Conservation (phyloP, 2,888 invertebrate species). For the Helobdella robusta region DNA sequence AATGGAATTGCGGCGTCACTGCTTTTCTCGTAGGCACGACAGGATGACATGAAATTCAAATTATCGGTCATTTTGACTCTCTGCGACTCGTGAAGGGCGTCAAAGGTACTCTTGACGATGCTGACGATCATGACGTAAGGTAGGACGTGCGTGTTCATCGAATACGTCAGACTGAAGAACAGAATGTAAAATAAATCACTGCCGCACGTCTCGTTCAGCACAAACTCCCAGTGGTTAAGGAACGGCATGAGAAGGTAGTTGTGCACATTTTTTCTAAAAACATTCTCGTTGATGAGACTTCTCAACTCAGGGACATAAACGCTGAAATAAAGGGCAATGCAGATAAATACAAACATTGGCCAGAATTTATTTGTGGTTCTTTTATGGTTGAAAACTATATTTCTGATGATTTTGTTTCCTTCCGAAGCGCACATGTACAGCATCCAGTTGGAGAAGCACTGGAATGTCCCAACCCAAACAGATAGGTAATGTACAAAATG, state of each 20-base stretch:
- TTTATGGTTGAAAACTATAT: background rate
- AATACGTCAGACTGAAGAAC: constrained; percentile 31
- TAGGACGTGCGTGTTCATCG: constrained; percentile 26
- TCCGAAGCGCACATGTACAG: constrained; percentile 25
- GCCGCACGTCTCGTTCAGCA: constrained; percentile 12
- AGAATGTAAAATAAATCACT: constrained; percentile 31
- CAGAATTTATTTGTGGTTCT: background rate
- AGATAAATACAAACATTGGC: constrained; percentile 1
- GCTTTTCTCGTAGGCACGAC: background rate
- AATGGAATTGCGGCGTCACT: background rate
- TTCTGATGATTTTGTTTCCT: constrained; percentile 5
- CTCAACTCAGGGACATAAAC: background rate
- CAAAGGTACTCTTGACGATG: constrained; percentile 32
- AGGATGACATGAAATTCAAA: background rate
- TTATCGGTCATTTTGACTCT: constrained; percentile 7
- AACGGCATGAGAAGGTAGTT: constrained; percentile 25
- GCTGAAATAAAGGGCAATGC: background rate
- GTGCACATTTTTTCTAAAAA: constrained; percentile 12
- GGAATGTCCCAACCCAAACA: constrained; percentile 19
- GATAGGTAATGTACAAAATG: constrained; percentile 22
- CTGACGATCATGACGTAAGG: constrained; percentile 32
- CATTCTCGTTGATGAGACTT: background rate
- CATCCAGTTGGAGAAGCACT: constrained; percentile 29
- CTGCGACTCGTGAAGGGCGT: constrained; percentile 27
- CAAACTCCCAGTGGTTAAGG: constrained; percentile 32